phyloP scores from a whole-genome alignment of 53 echinoderm and acorn worm genomes.

The Crossaster papposus region DNA sequence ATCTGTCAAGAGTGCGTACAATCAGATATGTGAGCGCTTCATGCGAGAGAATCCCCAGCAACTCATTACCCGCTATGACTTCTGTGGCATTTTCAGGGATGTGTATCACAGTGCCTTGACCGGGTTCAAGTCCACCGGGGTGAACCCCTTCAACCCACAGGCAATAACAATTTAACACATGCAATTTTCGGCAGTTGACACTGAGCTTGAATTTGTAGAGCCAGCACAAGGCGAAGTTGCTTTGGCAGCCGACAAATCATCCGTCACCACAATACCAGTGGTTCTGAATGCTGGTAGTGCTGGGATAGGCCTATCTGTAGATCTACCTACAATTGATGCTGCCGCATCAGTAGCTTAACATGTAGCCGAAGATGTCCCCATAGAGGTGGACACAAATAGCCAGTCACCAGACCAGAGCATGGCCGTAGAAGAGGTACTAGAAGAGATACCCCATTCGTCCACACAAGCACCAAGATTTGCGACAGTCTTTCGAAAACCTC shows the following conservation, averaged over 20 bases:
- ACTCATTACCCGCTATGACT: conserved; percentile 53
- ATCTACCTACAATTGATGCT: too few species aligned
- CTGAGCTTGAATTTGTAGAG: conserved; percentile 45
- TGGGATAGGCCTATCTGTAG: conserved; percentile 5
- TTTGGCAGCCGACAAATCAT: not conserved
- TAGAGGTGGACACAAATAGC: not conserved
- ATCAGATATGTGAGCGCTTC: conserved; percentile 57
- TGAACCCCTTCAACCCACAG: conserved; percentile 12
- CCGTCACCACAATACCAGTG: conserved; percentile 14
- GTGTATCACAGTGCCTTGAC: conserved; percentile 36
- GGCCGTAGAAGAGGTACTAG: not conserved
- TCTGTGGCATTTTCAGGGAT: conserved; percentile 50
- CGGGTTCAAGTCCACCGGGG: conserved; percentile 30
- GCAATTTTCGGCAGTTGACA: conserved; percentile 25
- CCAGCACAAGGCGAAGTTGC: not conserved
- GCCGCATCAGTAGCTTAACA: not conserved
- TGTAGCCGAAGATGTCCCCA: not conserved
- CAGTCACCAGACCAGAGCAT: not conserved
- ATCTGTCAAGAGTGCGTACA: conserved; percentile 57
- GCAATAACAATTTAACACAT: conserved; percentile 29
- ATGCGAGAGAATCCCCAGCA: conserved; percentile 57
- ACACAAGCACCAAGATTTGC: not conserved
- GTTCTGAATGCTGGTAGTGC: conserved; percentile 1
- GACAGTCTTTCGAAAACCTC: not conserved
- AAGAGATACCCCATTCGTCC: not conserved